A percentile compares a stretch with the other conserved stretches of the same genome.
These are phyloP conservation scores for Drosophila teissieri DNA, from an alignment of 1,140 invertebrate species.

Conservation along the genomic window DNA sequence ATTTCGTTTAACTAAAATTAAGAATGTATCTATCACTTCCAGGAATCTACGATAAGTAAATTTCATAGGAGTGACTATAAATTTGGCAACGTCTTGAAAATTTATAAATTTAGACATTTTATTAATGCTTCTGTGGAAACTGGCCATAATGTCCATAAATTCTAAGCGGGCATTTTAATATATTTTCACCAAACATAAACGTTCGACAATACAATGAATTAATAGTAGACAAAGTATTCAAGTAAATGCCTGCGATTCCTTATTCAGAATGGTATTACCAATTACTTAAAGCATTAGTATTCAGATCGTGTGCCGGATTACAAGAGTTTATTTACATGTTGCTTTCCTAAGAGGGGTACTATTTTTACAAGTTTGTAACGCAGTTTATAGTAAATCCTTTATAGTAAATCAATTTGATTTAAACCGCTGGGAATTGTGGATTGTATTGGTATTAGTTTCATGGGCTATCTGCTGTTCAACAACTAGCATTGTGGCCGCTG, in stretches of 20 bases:
- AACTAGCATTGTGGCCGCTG: conserved; percentile 24
- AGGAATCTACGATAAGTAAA: neutral
- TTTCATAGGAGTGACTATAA: neutral
- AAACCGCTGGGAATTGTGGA: too few relatives aligned
- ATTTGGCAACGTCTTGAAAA: neutral
- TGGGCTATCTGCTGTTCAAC: neutral
- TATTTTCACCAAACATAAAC: conserved; percentile 8
- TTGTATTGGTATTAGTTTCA: too few relatives aligned
- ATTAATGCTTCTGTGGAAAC: neutral
- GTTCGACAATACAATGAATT: conserved; percentile 17
- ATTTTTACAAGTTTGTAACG: neutral
- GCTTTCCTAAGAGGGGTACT: neutral
- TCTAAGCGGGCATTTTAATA: neutral
- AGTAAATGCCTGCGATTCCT: neutral
- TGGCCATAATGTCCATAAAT: conserved; percentile 8
- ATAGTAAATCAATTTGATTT: too few relatives aligned
- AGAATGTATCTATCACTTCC: neutral
- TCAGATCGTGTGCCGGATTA: neutral
- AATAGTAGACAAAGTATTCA: conserved; percentile 2
- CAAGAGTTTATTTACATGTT: conserved; percentile 16
- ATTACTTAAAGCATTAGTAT: conserved; percentile 18
- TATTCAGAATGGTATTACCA: conserved; percentile 1
- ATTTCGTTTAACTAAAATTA: neutral
- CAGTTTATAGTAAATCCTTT: too few relatives aligned
- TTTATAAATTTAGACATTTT: neutral